Conservation (phyloP, 1,140 invertebrate genomes). For the Ostrea denselamellosa region DNA sequence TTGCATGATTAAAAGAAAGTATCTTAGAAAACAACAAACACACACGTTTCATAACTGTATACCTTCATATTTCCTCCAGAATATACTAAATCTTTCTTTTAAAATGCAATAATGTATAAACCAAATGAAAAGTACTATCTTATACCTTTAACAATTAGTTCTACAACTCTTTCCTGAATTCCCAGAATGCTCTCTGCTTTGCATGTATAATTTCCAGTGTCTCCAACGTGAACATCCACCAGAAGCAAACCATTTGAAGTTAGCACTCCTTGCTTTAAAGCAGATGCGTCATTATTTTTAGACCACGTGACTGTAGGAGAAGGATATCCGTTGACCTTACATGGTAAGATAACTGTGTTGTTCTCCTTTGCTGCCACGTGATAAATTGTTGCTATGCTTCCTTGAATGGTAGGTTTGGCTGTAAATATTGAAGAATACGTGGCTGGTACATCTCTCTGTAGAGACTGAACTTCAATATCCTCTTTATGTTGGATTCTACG, state of each 20-base stretch:
- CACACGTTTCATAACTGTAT: background rate
- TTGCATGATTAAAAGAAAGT: too few relatives aligned
- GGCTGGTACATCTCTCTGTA: too few relatives aligned
- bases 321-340: slow-evolving; percentile 45
- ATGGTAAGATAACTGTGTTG: slow-evolving; percentile 49
- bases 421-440: background rate
- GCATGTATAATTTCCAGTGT: slow-evolving; percentile 47
- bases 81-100: background rate
- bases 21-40: too few relatives aligned
- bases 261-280: background rate
- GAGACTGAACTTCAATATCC: too few relatives aligned
- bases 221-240: slow-evolving; percentile 19
- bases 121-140: background rate
- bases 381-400: slow-evolving; percentile 18
- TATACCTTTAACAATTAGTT: slow-evolving; percentile 28
- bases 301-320: slow-evolving; percentile 44
- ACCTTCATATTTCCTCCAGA: background rate
- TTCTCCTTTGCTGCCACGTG: slow-evolving; percentile 50
- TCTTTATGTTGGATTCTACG: too few relatives aligned
- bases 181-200: slow-evolving; percentile 47
- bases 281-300: background rate
- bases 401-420: slow-evolving; percentile 48
- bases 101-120: background rate
- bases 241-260: slow-evolving; percentile 49
- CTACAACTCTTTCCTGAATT: slow-evolving; percentile 45